A percentile compares a stretch with the other conserved stretches of the same genome.
Evolutionary conservation across 30 jellyfish, hydroid and myxozoan species (phyloP).

Genomic region (Aurelia aurita): DNA sequence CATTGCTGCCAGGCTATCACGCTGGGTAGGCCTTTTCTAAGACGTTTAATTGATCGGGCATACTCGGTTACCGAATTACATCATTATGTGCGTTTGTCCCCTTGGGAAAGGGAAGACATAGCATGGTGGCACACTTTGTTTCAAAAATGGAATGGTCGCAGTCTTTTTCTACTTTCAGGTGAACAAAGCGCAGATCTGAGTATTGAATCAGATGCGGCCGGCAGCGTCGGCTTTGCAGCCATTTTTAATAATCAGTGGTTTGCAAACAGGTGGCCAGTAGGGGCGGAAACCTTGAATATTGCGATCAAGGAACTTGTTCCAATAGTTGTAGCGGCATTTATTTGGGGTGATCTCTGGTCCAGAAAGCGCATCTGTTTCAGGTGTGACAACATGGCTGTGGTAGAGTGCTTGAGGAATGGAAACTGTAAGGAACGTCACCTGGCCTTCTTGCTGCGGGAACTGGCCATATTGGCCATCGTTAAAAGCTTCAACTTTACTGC

Average conservation of each 20-base stretch:
- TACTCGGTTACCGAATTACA: background rate
- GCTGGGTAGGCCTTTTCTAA: too few species aligned
- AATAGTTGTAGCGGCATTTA: conserved; percentile 2
- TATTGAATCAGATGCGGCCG: conserved; percentile 22
- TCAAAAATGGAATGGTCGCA: conserved; percentile 13
- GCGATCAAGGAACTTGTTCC: conserved; percentile 23
- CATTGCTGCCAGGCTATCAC: too few species aligned
- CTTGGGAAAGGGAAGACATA: conserved; percentile 3
- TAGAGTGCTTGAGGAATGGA: background rate
- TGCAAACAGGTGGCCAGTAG: conserved; percentile 8
- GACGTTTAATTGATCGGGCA: background rate
- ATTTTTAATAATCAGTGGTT: conserved; percentile 7
- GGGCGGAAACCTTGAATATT: background rate
- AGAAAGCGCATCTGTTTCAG: background rate
- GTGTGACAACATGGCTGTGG: conserved; percentile 20
- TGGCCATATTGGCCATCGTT: too few species aligned
- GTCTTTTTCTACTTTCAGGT: background rate
- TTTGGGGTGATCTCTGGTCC: conserved; percentile 17
- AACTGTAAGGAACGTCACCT: conserved; percentile 20
- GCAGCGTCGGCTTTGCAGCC: conserved; percentile 17
- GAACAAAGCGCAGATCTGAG: background rate
- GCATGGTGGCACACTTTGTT: conserved; percentile 27
- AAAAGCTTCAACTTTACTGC: too few species aligned
- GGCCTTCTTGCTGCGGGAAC: conserved; percentile 38
- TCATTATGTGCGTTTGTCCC: background rate